These are phyloP conservation scores for Frankliniella fusca DNA, from an alignment of 2,888 invertebrate species.

Conservation along the genomic window DNA sequence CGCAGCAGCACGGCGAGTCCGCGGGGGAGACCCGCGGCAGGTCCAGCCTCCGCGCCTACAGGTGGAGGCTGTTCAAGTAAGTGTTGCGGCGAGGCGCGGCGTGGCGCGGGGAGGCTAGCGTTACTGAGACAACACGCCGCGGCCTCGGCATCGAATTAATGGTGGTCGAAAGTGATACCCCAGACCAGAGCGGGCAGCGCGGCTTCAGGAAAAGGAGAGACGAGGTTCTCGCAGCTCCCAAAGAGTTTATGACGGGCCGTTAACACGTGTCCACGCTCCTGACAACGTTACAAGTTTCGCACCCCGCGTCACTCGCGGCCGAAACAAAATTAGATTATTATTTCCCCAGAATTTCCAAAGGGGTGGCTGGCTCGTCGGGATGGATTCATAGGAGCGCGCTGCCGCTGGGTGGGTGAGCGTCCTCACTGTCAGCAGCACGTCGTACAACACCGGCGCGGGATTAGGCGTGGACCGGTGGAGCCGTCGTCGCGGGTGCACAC, in stretches of 20 bases:
- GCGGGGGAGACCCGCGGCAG: not conserved
- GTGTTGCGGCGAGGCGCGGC: not conserved
- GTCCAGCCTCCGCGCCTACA: not conserved
- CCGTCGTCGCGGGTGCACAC: not conserved
- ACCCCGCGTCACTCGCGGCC: too few species aligned
- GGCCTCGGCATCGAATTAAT: not conserved
- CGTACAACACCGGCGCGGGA: not conserved
- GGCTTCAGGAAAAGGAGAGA: not conserved
- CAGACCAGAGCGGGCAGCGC: not conserved
- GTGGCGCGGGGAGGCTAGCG: not conserved
- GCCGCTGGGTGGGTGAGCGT: not conserved
- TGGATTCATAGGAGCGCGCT: not conserved
- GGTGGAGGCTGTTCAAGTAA: slow-evolving; percentile 5
- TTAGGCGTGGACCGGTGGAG: not conserved
- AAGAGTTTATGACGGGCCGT: not conserved
- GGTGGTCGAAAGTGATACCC: not conserved
- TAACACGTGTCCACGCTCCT: too few species aligned
- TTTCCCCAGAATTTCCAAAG: too few species aligned
- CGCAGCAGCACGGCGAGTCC: not conserved
- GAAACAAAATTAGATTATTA: too few species aligned
- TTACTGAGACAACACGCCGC: not conserved
- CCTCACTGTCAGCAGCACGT: not conserved
- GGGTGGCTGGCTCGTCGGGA: too few species aligned
- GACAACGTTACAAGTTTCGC: too few species aligned
- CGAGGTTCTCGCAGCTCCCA: not conserved